Evolutionary conservation across 2,888 invertebrate genomes (phyloP).

Genomic region (Tetheella fluctuosa): DNA sequence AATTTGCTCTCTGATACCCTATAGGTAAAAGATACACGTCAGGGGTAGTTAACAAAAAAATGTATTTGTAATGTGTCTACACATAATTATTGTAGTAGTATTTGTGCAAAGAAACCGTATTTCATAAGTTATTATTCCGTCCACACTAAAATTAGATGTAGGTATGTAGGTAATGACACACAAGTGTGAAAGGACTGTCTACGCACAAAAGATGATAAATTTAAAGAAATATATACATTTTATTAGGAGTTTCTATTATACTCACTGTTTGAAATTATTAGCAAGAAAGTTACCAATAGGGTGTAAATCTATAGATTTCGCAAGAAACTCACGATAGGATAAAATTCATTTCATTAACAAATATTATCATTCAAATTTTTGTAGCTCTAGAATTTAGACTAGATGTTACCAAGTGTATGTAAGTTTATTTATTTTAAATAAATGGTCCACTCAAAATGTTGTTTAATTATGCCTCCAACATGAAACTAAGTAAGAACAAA

Average conservation of each 20-base stretch:
- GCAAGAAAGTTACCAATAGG: not conserved
- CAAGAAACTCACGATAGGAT: not conserved
- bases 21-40: not conserved
- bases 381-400: not conserved
- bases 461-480: not conserved
- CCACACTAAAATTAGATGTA: not conserved
- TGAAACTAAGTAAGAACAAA: too few species aligned
- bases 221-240: not conserved
- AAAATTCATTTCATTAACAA: not conserved
- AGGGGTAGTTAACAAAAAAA: not conserved
- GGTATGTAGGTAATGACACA: not conserved
- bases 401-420: constrained; percentile 12
- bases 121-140: not conserved
- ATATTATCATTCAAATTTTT: not conserved
- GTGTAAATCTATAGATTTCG: not conserved
- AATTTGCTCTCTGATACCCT: not conserved
- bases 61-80: not conserved
- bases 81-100: not conserved
- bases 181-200: not conserved
- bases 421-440: constrained; percentile 18
- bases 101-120: not conserved
- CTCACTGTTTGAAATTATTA: not conserved
- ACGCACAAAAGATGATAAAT: not conserved
- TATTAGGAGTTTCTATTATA: not conserved
- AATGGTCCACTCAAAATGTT: constrained; percentile 15